Conservation (phyloP, 1,140 invertebrate genomes). For the Danaus plexippus region DNA sequence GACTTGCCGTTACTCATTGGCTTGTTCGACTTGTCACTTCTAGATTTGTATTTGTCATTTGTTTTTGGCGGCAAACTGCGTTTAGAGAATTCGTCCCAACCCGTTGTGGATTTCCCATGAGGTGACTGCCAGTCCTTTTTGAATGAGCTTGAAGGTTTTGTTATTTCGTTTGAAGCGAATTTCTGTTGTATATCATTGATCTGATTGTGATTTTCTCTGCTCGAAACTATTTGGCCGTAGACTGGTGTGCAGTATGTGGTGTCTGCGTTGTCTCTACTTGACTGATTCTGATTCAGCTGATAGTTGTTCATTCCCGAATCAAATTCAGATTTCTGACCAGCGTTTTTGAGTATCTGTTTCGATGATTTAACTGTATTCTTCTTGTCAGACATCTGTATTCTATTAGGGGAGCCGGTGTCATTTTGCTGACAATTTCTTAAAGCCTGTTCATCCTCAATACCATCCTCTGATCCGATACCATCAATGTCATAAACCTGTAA, state of each 20-base stretch:
- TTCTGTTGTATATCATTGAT: conserved; percentile 66
- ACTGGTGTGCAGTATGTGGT: conserved; percentile 62
- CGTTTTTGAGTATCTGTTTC: conserved; percentile 61
- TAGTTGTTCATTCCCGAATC: conserved; percentile 66
- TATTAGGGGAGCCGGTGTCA: conserved; percentile 41
- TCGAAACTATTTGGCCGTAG: conserved; percentile 61
- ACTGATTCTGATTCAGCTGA: conserved; percentile 49
- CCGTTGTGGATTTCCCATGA: conserved; percentile 40
- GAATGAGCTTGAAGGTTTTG: conserved; percentile 58
- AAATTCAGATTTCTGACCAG: conserved; percentile 63
- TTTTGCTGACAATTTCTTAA: conserved; percentile 30
- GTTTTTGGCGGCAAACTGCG: conserved; percentile 42
- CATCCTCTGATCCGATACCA: conserved; percentile 52
- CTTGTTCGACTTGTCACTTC: conserved; percentile 41
- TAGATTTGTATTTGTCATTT: conserved; percentile 41
- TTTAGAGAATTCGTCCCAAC: conserved; percentile 60
- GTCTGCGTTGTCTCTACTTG: conserved; percentile 48
- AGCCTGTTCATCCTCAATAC: conserved; percentile 49
- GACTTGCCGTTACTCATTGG: conserved; percentile 52
- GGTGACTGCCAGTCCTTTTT: conserved; percentile 55
- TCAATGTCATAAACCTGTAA: conserved; percentile 65
- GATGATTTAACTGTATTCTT: conserved; percentile 52
- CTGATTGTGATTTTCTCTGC: conserved; percentile 64
- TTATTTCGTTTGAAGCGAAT: conserved; percentile 43
- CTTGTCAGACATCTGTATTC: conserved; percentile 34